phyloP scores from a whole-genome alignment of 2,888 invertebrate genomes.

The Lepidocyrtinus sp. region DNA sequence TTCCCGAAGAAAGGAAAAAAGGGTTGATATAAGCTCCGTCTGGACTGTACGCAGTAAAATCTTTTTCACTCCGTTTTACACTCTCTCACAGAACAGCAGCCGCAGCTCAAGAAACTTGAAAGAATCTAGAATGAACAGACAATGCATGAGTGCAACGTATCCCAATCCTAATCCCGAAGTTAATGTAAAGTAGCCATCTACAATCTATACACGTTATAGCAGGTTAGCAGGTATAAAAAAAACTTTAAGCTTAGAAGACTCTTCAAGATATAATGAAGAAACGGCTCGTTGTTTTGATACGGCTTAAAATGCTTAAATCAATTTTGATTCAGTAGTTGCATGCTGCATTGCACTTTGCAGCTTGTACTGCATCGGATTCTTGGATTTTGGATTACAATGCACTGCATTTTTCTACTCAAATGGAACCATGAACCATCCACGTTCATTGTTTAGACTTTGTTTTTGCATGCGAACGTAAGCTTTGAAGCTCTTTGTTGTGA shows the following conservation, averaged over 20 bases:
- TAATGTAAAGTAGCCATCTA: not conserved
- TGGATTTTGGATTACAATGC: not conserved
- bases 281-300: too few species aligned
- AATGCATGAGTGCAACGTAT: not conserved
- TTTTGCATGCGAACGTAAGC: not conserved
- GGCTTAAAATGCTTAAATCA: too few species aligned
- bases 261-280: too few species aligned
- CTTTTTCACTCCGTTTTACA: not conserved
- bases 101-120: not conserved
- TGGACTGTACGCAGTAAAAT: not conserved
- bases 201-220: not conserved
- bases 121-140: not conserved
- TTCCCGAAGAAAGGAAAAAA: not conserved
- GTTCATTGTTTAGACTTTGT: not conserved
- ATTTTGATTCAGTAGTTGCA: too few species aligned
- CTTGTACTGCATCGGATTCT: too few species aligned
- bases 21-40: not conserved
- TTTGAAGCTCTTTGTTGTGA: not conserved
- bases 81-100: not conserved
- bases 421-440: not conserved
- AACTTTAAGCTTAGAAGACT: conserved; percentile 27
- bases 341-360: too few species aligned
- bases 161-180: too few species aligned
- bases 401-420: not conserved
- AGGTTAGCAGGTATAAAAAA: not conserved